A percentile compares a stretch with the other conserved stretches of the same genome.
These are phyloP conservation scores for Coilia nasus DNA, from an alignment of 2,797 vertebrate genomes.

Conservation along the genomic window DNA sequence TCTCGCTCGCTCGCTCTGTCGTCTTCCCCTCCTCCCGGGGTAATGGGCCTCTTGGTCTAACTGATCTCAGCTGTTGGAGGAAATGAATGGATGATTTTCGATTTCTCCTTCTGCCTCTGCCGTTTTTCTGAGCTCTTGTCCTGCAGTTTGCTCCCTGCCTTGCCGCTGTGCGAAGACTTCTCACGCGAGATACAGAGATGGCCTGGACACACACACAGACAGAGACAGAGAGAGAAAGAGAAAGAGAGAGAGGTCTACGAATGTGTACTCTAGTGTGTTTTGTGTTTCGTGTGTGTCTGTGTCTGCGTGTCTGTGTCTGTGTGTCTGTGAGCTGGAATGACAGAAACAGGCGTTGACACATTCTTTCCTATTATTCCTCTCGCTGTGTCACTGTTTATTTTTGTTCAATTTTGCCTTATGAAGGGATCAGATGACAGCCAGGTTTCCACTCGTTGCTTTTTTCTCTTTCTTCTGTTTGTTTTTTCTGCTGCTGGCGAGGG, in stretches of 20 bases:
- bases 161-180: neutral
- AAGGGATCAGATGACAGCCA: slow-evolving; percentile 50
- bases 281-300: neutral
- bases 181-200: slow-evolving; percentile 20
- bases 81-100: slow-evolving; percentile 75
- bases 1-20: slow-evolving; percentile 51
- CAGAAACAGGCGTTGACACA: slow-evolving; percentile 69
- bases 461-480: slow-evolving; percentile 44
- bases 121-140: slow-evolving; percentile 28
- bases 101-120: slow-evolving; percentile 58
- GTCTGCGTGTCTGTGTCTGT: slow-evolving; percentile 4
- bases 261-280: neutral
- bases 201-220: slow-evolving; percentile 43
- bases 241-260: neutral
- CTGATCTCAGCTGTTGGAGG: slow-evolving; percentile 76
- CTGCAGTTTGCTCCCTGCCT: neutral
- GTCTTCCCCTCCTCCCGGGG: slow-evolving; percentile 42
- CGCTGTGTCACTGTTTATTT: slow-evolving; percentile 49
- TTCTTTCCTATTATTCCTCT: slow-evolving; percentile 65
- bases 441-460: slow-evolving; percentile 40
- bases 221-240: slow-evolving; percentile 25
- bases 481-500: slow-evolving; percentile 47
- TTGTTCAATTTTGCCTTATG: slow-evolving; percentile 47
- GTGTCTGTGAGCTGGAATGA: slow-evolving; percentile 40
- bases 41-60: slow-evolving; percentile 58